Evolutionary conservation across 2,113 vertebrate species (phyloP), one percentile per base, ranked within the genome.

Genomic region (Vireo altiloquus): DNA sequence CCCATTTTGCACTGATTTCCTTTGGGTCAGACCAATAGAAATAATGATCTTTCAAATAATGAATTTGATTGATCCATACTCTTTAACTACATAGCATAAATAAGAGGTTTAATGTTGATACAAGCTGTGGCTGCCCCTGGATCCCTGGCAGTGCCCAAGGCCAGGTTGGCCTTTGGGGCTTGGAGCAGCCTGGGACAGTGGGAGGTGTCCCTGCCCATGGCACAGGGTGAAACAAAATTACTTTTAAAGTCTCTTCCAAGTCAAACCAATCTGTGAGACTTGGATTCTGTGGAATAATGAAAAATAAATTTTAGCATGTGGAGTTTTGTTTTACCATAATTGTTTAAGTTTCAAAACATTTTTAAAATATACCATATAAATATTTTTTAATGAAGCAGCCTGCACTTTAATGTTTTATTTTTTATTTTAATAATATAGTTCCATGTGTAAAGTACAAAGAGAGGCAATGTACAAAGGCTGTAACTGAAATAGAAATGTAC

Each of bases 401-500:
- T 72, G 20, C 19, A 39, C 12, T 64, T 72, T 23, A 56, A 0
- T 70, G 33, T 72, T 85, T 66, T 61, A 27, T 85, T 95, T 92
- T 92, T 68, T 44, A 44, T 72, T 92, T 70, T 37, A 89, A 59
- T 90, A 70, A 79, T 82, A 42, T 18, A 50, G 54, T 89, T 96
- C 61, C 52, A 81, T 6, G 35, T 80, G 44, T 83, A 87, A 93
- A 96, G 84, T 75, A 93, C 56, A 93, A 95, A 95, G 54, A 70
- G 35, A 89, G 33, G 42, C 87, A 68, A 79, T 47, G 47, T 85
- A 80, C 65, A 87, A 96, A 94, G 59, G 39, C 90, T 88, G 56
- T 88, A 95, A 83, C 72, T 93, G 91, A 76, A 96, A 91, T 7
- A 83, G 81, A 95, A 95, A 66, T 88, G 71, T 70, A 80, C 75